phyloP scores from a whole-genome alignment of 2,797 vertebrate species.

The Carapus acus region DNA sequence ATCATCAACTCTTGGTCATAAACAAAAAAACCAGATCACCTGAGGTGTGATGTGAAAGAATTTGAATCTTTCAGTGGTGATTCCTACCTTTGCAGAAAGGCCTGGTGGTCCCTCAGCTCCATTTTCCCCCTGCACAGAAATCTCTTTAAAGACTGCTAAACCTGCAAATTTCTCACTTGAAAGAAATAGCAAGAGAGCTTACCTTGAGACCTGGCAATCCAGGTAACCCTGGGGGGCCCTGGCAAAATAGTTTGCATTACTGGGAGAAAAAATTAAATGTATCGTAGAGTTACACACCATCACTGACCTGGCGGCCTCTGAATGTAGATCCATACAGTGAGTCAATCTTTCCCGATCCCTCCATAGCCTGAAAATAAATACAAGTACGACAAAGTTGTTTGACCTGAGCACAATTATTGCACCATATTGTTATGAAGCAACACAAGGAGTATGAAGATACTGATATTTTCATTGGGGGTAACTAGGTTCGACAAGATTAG shows the following conservation, averaged over 20 bases:
- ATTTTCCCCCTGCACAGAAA: constrained; percentile 64
- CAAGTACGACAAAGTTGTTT: too few relatives aligned
- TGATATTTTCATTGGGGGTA: too few relatives aligned
- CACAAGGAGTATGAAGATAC: too few relatives aligned
- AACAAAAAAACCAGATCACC: too few relatives aligned
- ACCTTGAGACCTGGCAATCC: constrained; percentile 73
- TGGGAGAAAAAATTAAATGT: not conserved
- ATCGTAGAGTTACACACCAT: not conserved
- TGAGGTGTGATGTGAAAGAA: too few relatives aligned
- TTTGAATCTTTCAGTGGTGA: too few relatives aligned
- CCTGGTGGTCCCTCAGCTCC: constrained; percentile 68
- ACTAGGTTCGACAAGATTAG: too few relatives aligned
- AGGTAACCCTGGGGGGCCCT: constrained; percentile 64
- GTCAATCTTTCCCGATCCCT: constrained; percentile 78
- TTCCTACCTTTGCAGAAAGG: constrained; percentile 66
- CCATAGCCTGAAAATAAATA: constrained; percentile 73
- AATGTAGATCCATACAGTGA: constrained; percentile 55
- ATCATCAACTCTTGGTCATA: too few relatives aligned
- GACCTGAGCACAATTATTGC: too few relatives aligned
- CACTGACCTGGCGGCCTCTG: constrained; percentile 69
- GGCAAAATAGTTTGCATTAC: constrained; percentile 6
- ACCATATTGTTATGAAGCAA: too few relatives aligned
- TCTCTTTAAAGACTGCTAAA: not conserved
- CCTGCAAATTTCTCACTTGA: not conserved
- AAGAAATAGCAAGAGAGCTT: constrained; percentile 10